Conservation (phyloP, 2,113 vertebrate genomes). For the Brachirus orientalis region DNA sequence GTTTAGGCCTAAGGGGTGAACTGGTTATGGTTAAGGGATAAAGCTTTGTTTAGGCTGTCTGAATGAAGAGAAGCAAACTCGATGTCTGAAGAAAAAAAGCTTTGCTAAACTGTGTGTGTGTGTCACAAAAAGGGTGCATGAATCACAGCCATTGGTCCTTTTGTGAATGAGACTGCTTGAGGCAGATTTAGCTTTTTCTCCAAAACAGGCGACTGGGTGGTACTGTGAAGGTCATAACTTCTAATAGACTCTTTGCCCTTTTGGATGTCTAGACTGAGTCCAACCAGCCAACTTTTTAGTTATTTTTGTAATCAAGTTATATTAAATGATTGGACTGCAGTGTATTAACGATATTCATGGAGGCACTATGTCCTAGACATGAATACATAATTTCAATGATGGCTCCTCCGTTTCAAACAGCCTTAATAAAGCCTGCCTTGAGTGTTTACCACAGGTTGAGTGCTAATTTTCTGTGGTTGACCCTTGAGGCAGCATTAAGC, state of each 20-base stretch:
- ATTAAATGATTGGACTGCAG: not conserved
- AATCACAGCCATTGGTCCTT: conserved; percentile 31
- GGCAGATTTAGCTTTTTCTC: conserved; percentile 27
- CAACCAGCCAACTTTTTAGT: not conserved
- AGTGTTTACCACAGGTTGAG: conserved; percentile 6
- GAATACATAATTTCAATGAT: not conserved
- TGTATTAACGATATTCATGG: not conserved
- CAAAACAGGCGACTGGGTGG: conserved; percentile 25
- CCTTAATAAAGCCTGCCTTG: conserved; percentile 3
- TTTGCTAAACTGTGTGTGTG: conserved; percentile 4
- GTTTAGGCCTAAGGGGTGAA: too few relatives aligned
- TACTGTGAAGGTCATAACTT: conserved; percentile 54
- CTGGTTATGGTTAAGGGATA: too few relatives aligned
- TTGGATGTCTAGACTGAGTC: conserved; percentile 9
- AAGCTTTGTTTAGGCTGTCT: too few relatives aligned
- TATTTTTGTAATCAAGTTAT: conserved; percentile 1
- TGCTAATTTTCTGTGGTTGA: not conserved
- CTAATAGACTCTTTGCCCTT: conserved; percentile 8
- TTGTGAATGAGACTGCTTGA: conserved; percentile 19
- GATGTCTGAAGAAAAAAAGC: too few relatives aligned
- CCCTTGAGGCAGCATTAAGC: not conserved
- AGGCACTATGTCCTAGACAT: not conserved
- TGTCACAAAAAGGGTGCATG: conserved; percentile 35
- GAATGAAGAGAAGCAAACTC: too few relatives aligned
- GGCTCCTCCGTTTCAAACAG: not conserved